These are phyloP conservation scores for Phorcus lineatus DNA, from an alignment of 2,888 invertebrate genomes.

Conservation along the genomic window DNA sequence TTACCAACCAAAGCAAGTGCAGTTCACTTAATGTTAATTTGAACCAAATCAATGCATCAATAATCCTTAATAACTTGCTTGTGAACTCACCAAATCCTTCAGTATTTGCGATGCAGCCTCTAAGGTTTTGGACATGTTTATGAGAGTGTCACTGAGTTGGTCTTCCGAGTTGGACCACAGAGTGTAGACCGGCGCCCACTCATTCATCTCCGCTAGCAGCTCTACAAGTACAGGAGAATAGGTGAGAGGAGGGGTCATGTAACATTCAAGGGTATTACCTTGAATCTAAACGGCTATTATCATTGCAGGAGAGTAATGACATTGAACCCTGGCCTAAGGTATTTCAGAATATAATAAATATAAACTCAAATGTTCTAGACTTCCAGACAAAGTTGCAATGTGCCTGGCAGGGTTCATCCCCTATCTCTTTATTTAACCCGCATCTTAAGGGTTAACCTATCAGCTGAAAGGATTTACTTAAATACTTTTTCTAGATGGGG, in stretches of 20 bases:
- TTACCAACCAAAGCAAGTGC: too few species aligned
- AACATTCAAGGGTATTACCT: background rate
- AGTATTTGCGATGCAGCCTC: conserved; percentile 65
- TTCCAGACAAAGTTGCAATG: too few species aligned
- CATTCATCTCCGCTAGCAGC: conserved; percentile 76
- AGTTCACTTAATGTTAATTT: too few species aligned
- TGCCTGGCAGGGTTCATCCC: too few species aligned
- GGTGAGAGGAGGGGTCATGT: background rate
- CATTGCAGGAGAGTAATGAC: background rate
- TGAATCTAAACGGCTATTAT: background rate
- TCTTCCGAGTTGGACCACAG: conserved; percentile 81
- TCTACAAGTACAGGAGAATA: conserved; percentile 46
- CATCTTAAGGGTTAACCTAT: too few species aligned
- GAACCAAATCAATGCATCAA: background rate
- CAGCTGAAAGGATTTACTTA: too few species aligned
- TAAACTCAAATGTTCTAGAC: too few species aligned
- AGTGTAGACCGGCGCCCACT: conserved; percentile 81
- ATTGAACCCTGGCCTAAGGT: too few species aligned
- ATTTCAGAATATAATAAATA: too few species aligned
- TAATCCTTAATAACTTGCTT: too few species aligned
- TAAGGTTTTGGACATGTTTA: conserved; percentile 70
- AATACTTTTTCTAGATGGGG: too few species aligned
- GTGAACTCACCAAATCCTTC: conserved; percentile 69
- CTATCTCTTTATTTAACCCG: too few species aligned
- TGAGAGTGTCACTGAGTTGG: conserved; percentile 63